These are phyloP conservation scores for Idaea biselata DNA, from an alignment of 2,888 invertebrate genomes.

Conservation along the genomic window DNA sequence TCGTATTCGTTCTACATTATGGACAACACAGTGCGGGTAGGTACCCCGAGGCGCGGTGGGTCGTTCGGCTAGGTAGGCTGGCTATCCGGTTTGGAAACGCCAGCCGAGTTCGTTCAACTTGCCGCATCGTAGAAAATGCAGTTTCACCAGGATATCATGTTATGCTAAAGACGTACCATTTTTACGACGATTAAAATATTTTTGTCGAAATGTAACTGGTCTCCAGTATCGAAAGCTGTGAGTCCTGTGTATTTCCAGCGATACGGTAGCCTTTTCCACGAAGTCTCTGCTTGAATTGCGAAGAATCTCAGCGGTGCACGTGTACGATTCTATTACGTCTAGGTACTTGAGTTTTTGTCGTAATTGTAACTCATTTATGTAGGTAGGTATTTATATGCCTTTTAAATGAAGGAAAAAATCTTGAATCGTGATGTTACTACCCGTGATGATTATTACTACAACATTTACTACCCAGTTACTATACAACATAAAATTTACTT, in stretches of 20 bases:
- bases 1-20: conserved; percentile 39
- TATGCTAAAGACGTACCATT: conserved; percentile 40
- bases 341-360: neutral
- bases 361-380: neutral
- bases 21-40: conserved; percentile 34
- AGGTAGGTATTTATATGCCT: too few species aligned
- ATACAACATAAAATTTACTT: too few species aligned
- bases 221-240: neutral
- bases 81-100: conserved; percentile 72
- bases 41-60: conserved; percentile 38
- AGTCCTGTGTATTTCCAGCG: neutral
- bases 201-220: neutral
- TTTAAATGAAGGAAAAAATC: neutral
- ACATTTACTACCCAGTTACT: too few species aligned
- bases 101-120: conserved; percentile 71
- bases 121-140: conserved; percentile 59
- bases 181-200: conserved; percentile 12
- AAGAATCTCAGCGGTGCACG: neutral
- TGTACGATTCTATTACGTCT: neutral
- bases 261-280: neutral
- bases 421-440: too few species aligned
- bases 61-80: conserved; percentile 56
- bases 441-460: neutral
- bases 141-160: conserved; percentile 60
- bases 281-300: neutral